Base-by-base conservation (phyloP, 1,140 invertebrate genomes). In the Sesamia nonagrioides region DNA sequence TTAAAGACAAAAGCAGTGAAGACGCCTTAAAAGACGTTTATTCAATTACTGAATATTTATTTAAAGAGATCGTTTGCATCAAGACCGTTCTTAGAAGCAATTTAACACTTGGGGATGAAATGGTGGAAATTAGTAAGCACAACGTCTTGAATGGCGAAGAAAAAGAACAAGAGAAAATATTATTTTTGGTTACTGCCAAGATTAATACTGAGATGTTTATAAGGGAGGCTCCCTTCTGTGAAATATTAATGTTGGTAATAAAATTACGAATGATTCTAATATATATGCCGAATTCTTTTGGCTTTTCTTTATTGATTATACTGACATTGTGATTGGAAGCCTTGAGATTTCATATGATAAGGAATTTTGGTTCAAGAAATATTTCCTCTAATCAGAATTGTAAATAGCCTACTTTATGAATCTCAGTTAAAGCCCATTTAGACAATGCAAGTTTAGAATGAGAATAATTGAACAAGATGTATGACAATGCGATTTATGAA, bases 31-130 rank as follows among this genome's bases (percentile, higher is more conserved):
- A 50, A 50, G 13, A 13, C 48, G 48, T 71, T 71, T 37, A 71
- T 71, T 71, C 48, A 37, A 71, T 71, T 71, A 71, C 54, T 71
- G 48, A 54, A 71, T 71, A 71, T 71, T 71, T 54, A 71, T 71
- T 71, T 37, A 37, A 8, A 7, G 27, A 71, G 42, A 50, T 50
- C 66, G 42, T 56, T 56, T 56, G 54, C 13, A 40, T 61, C 15
- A 61, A 61, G 35, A n/a, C 15, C 37, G 61, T 52, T 71, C 50
- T 71, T 54, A 52, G 54, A 17, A 18, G 45, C 27, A 15, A 69
- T 69, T 69, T 50, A 71, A 54, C 68, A 71, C 50, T 71, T 54
- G 33, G 18, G 54, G 33, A 50, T 69, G 21, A 15, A 18, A 27
- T 48, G 40, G 13, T 54, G 68, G 45, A 71, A 54, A 71, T 71